Conservation (phyloP, 2,888 invertebrate genomes). For the Hirtodrosophila confusa region DNA sequence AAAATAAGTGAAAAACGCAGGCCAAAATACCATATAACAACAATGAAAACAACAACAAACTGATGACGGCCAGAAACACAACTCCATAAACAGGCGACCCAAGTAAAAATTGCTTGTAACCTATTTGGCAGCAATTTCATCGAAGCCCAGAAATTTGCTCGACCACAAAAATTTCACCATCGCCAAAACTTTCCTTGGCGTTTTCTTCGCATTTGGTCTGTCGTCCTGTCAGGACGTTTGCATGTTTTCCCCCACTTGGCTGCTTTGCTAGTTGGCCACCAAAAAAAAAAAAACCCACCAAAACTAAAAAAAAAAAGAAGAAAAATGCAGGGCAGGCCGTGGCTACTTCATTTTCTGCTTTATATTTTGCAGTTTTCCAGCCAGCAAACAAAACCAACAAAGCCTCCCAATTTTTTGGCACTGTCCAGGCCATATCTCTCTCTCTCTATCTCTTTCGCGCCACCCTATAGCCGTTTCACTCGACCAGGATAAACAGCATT, state of each 20-base stretch:
- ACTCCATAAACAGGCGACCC: slow-evolving; percentile 75
- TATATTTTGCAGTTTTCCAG: slow-evolving; percentile 58
- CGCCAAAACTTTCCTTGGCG: slow-evolving; percentile 71
- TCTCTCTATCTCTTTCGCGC: slow-evolving; percentile 9
- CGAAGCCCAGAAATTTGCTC: slow-evolving; percentile 77
- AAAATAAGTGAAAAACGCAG: slow-evolving; percentile 57
- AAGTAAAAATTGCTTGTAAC: slow-evolving; percentile 77
- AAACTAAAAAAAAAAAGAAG: slow-evolving; percentile 7
- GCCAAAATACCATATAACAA: slow-evolving; percentile 60
- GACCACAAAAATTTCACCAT: slow-evolving; percentile 75
- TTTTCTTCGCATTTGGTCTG: slow-evolving; percentile 39
- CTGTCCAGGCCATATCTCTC: slow-evolving; percentile 22
- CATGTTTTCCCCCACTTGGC: slow-evolving; percentile 46
- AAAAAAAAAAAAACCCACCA: slow-evolving; percentile 10
- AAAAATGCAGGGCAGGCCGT: slow-evolving; percentile 44
- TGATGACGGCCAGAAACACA: slow-evolving; percentile 46
- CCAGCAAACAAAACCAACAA: slow-evolving; percentile 41
- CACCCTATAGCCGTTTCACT: slow-evolving; percentile 16
- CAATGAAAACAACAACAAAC: slow-evolving; percentile 15
- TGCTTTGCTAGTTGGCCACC: slow-evolving; percentile 31
- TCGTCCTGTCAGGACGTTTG: slow-evolving; percentile 64
- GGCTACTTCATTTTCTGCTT: slow-evolving; percentile 73
- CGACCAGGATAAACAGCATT: slow-evolving; percentile 74
- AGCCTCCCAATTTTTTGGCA: slow-evolving; percentile 46
- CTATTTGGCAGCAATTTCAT: slow-evolving; percentile 80